Evolutionary conservation across 1,140 invertebrate genomes (phyloP), one percentile per base, ranked within the genome.

Genomic region (Polyergus mexicanus): DNA sequence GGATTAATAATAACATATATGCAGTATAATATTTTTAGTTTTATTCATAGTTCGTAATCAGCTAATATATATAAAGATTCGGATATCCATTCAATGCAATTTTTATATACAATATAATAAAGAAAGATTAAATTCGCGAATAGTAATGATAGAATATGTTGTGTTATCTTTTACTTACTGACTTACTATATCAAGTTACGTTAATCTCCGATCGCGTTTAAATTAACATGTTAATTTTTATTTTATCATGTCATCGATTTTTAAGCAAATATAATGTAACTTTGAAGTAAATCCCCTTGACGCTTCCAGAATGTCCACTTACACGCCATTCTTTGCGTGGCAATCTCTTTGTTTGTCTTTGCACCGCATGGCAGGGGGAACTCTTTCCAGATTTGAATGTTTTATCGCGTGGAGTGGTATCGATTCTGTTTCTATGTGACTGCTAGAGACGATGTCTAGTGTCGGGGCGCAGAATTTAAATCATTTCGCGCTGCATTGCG

Each of bases 301-400:
- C 11, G 44, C 11, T 51, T 47, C 32, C 25, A 13, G 44, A 1
- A 41, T 25, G 63, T 38, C 63, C 51, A 80, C 77, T 80, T 80
- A 80, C 16, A 32, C 25, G 44, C 44, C 32, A 32, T 60, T 58
- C 66, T 44, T 72, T 38, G 54, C 4, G 41, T 16, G 51, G 35
- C 25, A 25, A 72, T 74, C 25, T 47, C 41, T 71, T 80, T 80
- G 78, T 83, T 74, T 83, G 68, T 47, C 25, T 74, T 60, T 13
- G 51, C 16, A 60, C 13, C 35, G 66, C 28, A n/a, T 47, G 8
- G 51, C 54, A 54, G 35, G 47, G 41, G 25, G 5, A 74, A 72
- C 41, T 83, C 78, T 83, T 72, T 72, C 60, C 41, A 7, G 54
- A 83, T 83, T 72, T 83, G 78, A 83, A 83, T 83, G 78, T 83